Base-by-base conservation (phyloP, 2,113 vertebrate genomes). In the Ornithorhynchus anatinus region DNA sequence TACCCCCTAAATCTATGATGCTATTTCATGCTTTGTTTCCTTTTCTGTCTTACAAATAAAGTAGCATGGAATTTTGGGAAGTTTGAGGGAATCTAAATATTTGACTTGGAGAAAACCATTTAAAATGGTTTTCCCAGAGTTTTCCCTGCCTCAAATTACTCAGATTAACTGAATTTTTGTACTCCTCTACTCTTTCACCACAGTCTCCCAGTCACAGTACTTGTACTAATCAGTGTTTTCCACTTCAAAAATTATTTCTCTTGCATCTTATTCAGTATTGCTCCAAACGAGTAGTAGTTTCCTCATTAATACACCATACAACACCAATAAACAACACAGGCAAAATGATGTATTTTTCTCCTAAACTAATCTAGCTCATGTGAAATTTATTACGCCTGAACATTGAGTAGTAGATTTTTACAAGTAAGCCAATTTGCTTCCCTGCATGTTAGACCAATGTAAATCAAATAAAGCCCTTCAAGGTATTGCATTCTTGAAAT, bases 331-430 rank as follows among this genome's bases (percentile, higher is more conserved):
- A 35, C 25, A 8, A 50, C 33, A 15, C 8, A 50, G 71, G 27
- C 2, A 62, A 53, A 25, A 10, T 59, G 52, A 66, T 42, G 15
- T 5, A 51, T 37, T 43, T 42, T 29, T 10, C 19, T 69, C 27
- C 12, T 29, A n/a, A 65, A 72, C 36, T 69, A 40, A 57, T 54
- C 44, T 56, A 40, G 48, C 43, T 15, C 33, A 50, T 72, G 23
- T 35, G 54, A 52, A 59, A 52, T 43, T 54, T 53, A 59, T 33
- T 38, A n/a, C n/a, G n/a, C n/a, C 65, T 69, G 57, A 68, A 40
- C 37, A 47, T 44, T 40, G 17, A 35, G 35, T 69, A 53, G 23
- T 10, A 29, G 39, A 37, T 56, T 58, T 45, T 51, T n/a, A n/a
- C 19, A 50, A n/a, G 58, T 8, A 50, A 32, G 23, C 39, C 22